Conservation (phyloP, 2,888 invertebrate genomes). For the Keiferia lycopersicella region DNA sequence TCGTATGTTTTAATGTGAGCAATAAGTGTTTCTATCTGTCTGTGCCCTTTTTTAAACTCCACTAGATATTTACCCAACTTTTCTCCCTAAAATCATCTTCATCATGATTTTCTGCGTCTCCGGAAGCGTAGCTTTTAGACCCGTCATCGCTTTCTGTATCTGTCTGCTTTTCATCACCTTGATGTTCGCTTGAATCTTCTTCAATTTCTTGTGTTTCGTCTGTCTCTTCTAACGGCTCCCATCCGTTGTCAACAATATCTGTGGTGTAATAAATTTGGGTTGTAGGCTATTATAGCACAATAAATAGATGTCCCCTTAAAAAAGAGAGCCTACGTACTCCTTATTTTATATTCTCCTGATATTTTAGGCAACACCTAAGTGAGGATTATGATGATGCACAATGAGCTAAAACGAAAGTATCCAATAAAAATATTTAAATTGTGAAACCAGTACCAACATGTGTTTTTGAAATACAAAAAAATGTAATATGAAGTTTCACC, state of each 20-base stretch:
- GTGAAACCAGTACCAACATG: too few relatives aligned
- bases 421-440: too few relatives aligned
- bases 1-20: too few relatives aligned
- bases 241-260: slow-evolving; percentile 81
- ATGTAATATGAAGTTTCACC: too few relatives aligned
- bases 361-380: too few relatives aligned
- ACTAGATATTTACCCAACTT: neutral
- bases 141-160: slow-evolving; percentile 27
- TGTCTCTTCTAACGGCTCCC: slow-evolving; percentile 81
- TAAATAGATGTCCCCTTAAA: too few relatives aligned
- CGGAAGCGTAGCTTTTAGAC: slow-evolving; percentile 17
- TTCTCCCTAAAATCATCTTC: slow-evolving; percentile 23
- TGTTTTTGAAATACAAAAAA: too few relatives aligned
- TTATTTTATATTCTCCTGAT: too few relatives aligned
- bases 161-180: slow-evolving; percentile 34
- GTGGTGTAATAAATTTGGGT: slow-evolving; percentile 22
- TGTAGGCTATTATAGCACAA: neutral
- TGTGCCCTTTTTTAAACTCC: neutral
- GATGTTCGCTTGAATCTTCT: slow-evolving; percentile 41
- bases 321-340: too few relatives aligned
- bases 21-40: neutral
- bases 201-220: slow-evolving; percentile 63
- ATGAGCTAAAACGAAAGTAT: too few relatives aligned
- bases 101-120: slow-evolving; percentile 21
- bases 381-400: too few relatives aligned